Conservation (phyloP, 2,797 vertebrate genomes). For the Falco berigora region DNA sequence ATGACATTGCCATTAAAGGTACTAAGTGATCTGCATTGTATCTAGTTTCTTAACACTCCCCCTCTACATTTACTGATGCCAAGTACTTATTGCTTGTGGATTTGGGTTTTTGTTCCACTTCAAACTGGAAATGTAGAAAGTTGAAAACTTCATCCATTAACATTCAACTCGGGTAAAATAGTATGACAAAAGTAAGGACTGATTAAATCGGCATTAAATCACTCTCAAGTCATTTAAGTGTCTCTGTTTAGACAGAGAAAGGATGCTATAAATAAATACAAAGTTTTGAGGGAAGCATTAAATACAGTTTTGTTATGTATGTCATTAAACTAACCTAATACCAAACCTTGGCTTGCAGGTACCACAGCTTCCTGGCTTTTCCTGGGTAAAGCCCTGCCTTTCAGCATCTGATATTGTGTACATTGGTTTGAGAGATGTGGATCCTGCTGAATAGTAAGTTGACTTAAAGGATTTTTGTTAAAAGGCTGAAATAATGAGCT, state of each 20-base stretch:
- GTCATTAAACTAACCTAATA: background rate
- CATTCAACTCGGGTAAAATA: background rate
- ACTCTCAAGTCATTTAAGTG: background rate
- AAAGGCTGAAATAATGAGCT: background rate
- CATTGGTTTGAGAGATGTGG: slow-evolving; percentile 91
- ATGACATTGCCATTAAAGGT: background rate
- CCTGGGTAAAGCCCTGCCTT: slow-evolving; percentile 91
- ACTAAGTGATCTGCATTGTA: background rate
- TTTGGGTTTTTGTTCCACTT: background rate
- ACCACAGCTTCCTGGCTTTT: slow-evolving; percentile 90
- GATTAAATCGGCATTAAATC: background rate
- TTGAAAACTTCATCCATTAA: background rate
- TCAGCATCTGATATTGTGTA: slow-evolving; percentile 87
- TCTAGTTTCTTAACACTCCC: background rate
- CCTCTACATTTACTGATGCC: background rate
- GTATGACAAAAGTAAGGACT: background rate
- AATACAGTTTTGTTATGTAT: background rate
- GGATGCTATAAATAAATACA: background rate
- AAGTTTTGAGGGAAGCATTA: background rate
- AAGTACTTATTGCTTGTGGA: background rate
- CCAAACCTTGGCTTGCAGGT: slow-evolving; percentile 72
- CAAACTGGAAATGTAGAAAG: background rate
- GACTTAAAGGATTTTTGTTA: background rate
- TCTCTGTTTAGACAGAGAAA: background rate
- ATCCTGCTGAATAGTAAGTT: slow-evolving; percentile 93